Percentiles rank a stretch among this genome's conserved stretches.
These are phyloP conservation scores for Piscicola geometra DNA, from an alignment of 2,888 invertebrate genomes.

Conservation along the genomic window DNA sequence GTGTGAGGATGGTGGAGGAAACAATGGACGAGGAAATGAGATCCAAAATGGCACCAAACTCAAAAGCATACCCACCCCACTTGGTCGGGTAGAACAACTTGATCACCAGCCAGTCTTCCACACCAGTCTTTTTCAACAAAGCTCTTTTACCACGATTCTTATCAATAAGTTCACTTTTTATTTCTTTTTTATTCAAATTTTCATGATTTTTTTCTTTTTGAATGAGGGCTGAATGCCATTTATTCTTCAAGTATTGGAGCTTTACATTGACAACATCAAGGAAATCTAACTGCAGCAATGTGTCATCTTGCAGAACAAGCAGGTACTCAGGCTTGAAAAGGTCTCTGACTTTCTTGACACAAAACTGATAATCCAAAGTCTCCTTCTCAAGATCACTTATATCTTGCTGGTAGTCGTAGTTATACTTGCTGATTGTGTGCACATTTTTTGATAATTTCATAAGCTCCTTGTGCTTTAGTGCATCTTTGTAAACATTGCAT, in stretches of 20 bases:
- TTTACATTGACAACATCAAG: not conserved
- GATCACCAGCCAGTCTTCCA: not conserved
- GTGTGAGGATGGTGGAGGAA: not conserved
- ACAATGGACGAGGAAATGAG: not conserved
- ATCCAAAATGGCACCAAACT: not conserved
- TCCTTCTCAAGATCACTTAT: not conserved
- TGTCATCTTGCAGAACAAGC: conserved; percentile 10
- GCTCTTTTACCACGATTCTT: not conserved
- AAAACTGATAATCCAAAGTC: not conserved
- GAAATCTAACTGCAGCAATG: not conserved
- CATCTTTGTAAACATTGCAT: not conserved
- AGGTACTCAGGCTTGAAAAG: not conserved
- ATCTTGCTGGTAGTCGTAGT: not conserved
- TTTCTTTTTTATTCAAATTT: not conserved
- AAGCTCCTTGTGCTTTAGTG: not conserved
- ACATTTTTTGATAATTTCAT: not conserved
- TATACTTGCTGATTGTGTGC: not conserved
- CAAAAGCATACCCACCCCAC: conserved; percentile 7
- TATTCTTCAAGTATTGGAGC: not conserved
- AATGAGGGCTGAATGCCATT: too few species aligned
- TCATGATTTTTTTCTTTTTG: not conserved
- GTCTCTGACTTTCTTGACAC: not conserved
- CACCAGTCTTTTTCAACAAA: too few species aligned
- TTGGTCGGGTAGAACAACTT: conserved; percentile 6
- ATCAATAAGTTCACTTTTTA: not conserved